Base-by-base conservation (phyloP, 1,140 invertebrate genomes). In the Sycophila sp. region DNA sequence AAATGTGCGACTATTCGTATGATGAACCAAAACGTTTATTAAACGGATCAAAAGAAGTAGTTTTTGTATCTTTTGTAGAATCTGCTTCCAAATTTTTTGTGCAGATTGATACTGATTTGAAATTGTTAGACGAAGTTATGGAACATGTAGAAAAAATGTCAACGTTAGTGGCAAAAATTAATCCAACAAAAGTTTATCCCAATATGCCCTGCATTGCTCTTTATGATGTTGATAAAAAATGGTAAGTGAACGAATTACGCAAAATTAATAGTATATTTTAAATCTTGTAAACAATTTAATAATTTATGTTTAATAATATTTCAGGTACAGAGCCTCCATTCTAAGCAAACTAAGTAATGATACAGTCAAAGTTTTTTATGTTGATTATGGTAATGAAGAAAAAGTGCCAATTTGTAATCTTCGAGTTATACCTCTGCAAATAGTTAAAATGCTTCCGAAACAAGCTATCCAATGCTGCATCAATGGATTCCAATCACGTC, bases 331-430 rank as follows among this genome's bases (percentile, higher is more conserved):
- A 60, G 91, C 88, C 15, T 87, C 88, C 71, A 87, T 93, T 15
- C 34, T 86, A 6, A 81, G 80, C 24, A 75, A 87, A 4, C 79
- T 84, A 45, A 83, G 83, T 15, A 84, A 83, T 19, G 81, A 83
- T n/a, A 78, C 85, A 15, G 79, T 88, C 2, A 87, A 85, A 66
- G 90, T 95, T 0, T 83, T 89, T 10, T 95, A 92, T 80, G 81
- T 94, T 4, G 94, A 95, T 80, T 94, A 93, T 82, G 94, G 93
- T 10, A 94, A 94, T 80, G 87, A 87, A 28, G 92, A 94, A 81
- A 84, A 78, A 26, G 80, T 93, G 0, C 47, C 87, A 11, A 76
- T 86, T 0, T 81, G 84, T 17, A 79, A 88, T 26, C 80, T 95
- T 13, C 89, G 90, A 70, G 83, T 82, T 5, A 92, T 94, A 13